Base-by-base conservation (phyloP, 2,797 vertebrate species). In the Acomys russatus region DNA sequence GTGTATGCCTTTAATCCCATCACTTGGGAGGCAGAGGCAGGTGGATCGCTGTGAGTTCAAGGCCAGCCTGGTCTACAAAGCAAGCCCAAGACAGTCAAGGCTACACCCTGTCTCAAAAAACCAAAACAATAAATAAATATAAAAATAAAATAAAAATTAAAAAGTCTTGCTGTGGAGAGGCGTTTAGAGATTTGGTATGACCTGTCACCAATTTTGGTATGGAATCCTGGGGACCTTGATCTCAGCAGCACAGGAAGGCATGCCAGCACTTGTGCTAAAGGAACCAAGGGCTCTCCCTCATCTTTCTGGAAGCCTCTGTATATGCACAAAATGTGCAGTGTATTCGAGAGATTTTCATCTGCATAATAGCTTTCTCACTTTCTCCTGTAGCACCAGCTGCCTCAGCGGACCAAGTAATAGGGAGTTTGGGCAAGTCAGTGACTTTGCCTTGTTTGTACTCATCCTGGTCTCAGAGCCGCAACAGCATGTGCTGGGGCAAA, bases 401-500 rank as follows among this genome's bases (percentile, higher is more conserved):
- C 10, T 91, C 97, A 0, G 49, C 96, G 28, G 0, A 2, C 0
- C 30, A 76, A 0, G 56, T 98, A 0, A 95, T 0, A 74, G 98
- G 91, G 0, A 51, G 83, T 7, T 10, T 76, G 51, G 98, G 98
- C 2, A 96, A 97, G 2, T 0, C 96, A 0, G 97, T 98, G 80
- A 96, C 9, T 0, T n/a, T 99, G 96, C 98, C 98, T 38, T 99
- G 98, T 78, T 14, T 0, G 12, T 98, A 99, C 89, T 0, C 0
- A 0, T 94, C 96, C 1, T 97, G 96, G 94, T 2, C 8, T 5
- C 2, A 0, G 1, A 0, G 0, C 0, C 74, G 17, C 2, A 95
- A 95, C n/a, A 92, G 96, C n/a, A 97, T 98, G 97, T 99, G 99
- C 97, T 99, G 98, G 99, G 98, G 98, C 84, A 98, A 56, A 93